Conservation (phyloP, 2,113 vertebrate species). For the Loxodonta africana region DNA sequence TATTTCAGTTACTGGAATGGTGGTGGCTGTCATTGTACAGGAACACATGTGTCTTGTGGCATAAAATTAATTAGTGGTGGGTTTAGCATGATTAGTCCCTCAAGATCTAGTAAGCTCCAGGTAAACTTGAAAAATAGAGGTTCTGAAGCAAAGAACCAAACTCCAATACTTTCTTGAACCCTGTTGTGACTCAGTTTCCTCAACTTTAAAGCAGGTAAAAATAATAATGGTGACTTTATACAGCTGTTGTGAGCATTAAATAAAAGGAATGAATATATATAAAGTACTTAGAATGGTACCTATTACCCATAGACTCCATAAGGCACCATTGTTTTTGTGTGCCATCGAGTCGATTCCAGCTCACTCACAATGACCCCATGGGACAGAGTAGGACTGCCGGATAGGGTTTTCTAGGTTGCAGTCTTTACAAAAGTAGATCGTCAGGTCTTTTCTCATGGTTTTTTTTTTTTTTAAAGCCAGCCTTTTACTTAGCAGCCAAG, state of each 20-base stretch:
- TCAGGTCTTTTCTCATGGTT: too few species aligned
- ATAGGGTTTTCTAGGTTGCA: background rate
- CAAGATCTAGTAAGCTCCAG: background rate
- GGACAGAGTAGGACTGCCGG: too few species aligned
- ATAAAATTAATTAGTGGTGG: background rate
- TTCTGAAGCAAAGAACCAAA: slow-evolving; percentile 8
- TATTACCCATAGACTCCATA: background rate
- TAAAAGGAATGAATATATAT: background rate
- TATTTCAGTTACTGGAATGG: slow-evolving; percentile 10
- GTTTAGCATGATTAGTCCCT: background rate
- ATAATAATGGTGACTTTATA: background rate
- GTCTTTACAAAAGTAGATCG: background rate
- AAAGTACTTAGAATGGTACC: background rate
- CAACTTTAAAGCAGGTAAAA: background rate
- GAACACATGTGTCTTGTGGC: background rate
- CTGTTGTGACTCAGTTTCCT: background rate
- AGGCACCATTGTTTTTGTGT: background rate
- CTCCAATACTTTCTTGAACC: background rate
- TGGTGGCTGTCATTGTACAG: background rate
- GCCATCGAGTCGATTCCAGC: background rate
- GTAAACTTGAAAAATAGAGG: background rate
- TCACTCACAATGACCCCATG: background rate
- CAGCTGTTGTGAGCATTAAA: background rate
- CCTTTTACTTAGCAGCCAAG: too few species aligned
- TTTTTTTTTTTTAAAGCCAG: too few species aligned